Percentiles rank a stretch among this genome's conserved stretches.
phyloP scores from a whole-genome alignment of 2,797 vertebrate species.

The Macropus fuliginosus region DNA sequence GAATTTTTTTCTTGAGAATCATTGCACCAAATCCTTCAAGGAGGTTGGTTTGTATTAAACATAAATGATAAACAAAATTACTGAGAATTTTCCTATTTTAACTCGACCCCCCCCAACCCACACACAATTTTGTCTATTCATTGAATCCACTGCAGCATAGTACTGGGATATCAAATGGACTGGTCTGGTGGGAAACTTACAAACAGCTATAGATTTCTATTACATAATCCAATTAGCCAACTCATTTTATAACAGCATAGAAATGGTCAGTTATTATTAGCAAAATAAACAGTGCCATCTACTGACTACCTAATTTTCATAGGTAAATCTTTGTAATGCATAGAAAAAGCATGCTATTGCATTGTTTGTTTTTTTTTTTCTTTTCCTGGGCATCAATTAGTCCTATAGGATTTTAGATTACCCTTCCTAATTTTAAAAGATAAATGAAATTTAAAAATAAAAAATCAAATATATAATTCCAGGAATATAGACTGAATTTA shows the following conservation, averaged over 20 bases:
- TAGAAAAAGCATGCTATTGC: neutral
- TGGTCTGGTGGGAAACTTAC: neutral
- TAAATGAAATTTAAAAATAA: slow-evolving; percentile 22
- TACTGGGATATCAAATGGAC: neutral
- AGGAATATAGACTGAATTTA: slow-evolving; percentile 37
- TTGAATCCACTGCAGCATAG: neutral
- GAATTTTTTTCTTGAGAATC: neutral
- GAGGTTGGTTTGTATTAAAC: neutral
- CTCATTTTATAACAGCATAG: slow-evolving; percentile 8
- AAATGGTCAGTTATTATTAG: slow-evolving; percentile 59
- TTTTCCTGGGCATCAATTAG: neutral
- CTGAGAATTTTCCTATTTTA: neutral
- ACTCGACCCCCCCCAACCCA: accelerated
- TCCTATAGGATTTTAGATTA: neutral
- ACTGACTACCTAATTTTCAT: slow-evolving; percentile 46
- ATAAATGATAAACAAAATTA: neutral
- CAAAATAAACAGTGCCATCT: slow-evolving; percentile 71
- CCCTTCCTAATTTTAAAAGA: slow-evolving; percentile 10
- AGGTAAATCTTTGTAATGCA: neutral
- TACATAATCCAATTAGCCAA: neutral
- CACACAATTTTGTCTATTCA: neutral
- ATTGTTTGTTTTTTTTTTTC: slow-evolving; percentile 23
- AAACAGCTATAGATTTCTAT: slow-evolving; percentile 13
- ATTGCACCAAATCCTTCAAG: neutral
- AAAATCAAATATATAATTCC: slow-evolving; percentile 33